Conservation (phyloP, 2,113 vertebrate genomes). For the Anguilla rostrata region DNA sequence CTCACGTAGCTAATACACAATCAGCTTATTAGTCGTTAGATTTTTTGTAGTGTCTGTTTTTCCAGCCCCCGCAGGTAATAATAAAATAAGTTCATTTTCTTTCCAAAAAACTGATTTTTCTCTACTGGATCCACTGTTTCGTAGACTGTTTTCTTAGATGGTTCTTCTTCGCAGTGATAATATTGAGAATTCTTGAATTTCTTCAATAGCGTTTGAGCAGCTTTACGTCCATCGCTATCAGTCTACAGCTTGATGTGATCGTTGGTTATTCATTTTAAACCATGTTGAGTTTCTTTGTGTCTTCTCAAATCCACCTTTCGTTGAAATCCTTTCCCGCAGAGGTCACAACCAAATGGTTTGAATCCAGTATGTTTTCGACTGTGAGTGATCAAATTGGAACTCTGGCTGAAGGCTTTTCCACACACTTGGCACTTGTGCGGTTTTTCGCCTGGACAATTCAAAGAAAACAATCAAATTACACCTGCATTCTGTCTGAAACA, state of each 20-base stretch:
- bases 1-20: background rate
- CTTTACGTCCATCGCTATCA: background rate
- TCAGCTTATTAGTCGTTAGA: background rate
- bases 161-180: conserved; percentile 34
- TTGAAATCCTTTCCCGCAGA: conserved; percentile 96
- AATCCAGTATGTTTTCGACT: conserved; percentile 98
- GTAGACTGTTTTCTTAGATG: conserved; percentile 40
- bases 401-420: conserved; percentile 98
- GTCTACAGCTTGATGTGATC: background rate
- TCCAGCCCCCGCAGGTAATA: conserved; percentile 50
- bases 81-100: conserved; percentile 50
- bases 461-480: conserved; percentile 11
- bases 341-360: conserved; percentile 95
- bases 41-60: conserved; percentile 54
- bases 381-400: conserved; percentile 98
- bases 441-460: conserved; percentile 85
- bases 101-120: conserved; percentile 60
- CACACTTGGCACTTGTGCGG: conserved; percentile 99
- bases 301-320: conserved; percentile 94
- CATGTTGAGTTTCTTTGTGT: conserved; percentile 94
- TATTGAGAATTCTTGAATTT: conserved; percentile 23
- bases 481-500: too few species aligned
- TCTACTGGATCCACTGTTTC: conserved; percentile 21
- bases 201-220: conserved; percentile 2
- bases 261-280: conserved; percentile 79